phyloP scores from a whole-genome alignment of 2,888 invertebrate genomes.

The Rotaria magnacalcarata region DNA sequence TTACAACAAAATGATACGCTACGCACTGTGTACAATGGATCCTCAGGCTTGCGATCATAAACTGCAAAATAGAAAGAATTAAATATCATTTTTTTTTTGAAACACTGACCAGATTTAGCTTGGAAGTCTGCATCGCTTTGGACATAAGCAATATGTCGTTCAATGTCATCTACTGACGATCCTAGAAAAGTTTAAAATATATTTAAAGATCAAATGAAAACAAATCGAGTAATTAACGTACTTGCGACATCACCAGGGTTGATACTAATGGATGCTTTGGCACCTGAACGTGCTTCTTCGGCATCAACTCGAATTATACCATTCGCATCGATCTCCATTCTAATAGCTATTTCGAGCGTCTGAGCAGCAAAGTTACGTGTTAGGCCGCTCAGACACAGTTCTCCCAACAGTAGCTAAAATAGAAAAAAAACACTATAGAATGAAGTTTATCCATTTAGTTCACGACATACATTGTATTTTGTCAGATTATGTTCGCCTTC shows the following conservation, averaged over 20 bases:
- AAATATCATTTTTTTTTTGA: too few species aligned
- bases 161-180: not conserved
- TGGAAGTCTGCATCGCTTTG: not conserved
- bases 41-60: not conserved
- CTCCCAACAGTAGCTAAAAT: not conserved
- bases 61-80: too few species aligned
- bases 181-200: too few species aligned
- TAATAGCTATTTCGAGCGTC: not conserved
- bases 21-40: not conserved
- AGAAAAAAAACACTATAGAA: not conserved
- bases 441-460: not conserved
- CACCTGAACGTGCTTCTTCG: not conserved
- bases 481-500: not conserved
- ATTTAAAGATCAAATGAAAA: not conserved
- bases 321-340: conserved; percentile 28
- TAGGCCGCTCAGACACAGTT: not conserved
- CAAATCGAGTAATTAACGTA: not conserved
- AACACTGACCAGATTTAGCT: not conserved
- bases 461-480: not conserved
- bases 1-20: not conserved
- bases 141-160: not conserved
- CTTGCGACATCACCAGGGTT: not conserved
- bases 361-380: not conserved
- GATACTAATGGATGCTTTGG: not conserved
- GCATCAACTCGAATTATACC: not conserved